phyloP scores from a whole-genome alignment of 2,113 vertebrate genomes.

The Hyla sarda region DNA sequence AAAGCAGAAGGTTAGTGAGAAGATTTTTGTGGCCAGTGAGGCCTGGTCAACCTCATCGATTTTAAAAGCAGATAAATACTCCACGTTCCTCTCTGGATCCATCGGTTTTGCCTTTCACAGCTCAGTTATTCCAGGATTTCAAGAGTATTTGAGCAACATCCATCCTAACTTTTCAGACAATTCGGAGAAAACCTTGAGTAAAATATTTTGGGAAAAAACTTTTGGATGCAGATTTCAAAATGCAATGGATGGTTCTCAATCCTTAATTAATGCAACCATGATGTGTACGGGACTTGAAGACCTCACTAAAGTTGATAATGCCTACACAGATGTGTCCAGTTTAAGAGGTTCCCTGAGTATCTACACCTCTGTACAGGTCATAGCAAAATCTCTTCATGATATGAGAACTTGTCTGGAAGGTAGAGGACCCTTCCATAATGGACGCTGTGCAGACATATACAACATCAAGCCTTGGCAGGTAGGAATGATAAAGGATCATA shows the following conservation, averaged over 20 bases:
- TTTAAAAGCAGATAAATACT: conserved; percentile 25
- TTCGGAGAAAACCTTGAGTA: conserved; percentile 1
- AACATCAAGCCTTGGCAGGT: conserved; percentile 49
- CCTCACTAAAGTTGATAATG: background rate
- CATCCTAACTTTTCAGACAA: conserved; percentile 16
- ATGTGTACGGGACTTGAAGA: conserved; percentile 29
- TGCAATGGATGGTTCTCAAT: background rate
- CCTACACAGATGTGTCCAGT: conserved; percentile 30
- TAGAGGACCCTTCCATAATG: background rate
- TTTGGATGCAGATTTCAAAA: conserved; percentile 49
- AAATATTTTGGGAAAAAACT: conserved; percentile 56
- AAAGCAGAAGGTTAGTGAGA: conserved; percentile 17
- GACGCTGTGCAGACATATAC: conserved; percentile 5
- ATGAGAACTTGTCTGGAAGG: background rate
- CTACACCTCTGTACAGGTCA: conserved; percentile 63
- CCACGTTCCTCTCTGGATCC: background rate
- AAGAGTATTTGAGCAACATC: conserved; percentile 26
- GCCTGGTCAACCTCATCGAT: conserved; percentile 35
- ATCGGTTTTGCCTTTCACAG: conserved; percentile 46
- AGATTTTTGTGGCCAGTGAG: conserved; percentile 34
- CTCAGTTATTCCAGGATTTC: conserved; percentile 46
- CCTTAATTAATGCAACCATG: background rate
- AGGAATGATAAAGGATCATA: background rate
- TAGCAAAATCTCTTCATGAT: conserved; percentile 68
- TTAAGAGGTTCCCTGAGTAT: conserved; percentile 34